Evolutionary conservation across 1,140 invertebrate genomes (phyloP).

Genomic region (Drosophila watanabei): DNA sequence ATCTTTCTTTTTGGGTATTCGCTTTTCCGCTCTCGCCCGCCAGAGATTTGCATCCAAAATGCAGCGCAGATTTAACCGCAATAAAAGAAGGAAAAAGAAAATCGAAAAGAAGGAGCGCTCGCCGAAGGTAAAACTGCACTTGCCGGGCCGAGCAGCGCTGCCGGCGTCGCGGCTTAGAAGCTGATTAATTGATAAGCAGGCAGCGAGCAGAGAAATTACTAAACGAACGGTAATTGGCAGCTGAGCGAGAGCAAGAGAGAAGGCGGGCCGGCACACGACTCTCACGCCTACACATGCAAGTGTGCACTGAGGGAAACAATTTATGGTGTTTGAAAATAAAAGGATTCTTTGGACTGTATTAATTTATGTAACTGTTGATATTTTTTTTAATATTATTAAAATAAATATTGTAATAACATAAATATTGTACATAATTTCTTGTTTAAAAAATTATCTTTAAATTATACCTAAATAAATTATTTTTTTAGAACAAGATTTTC

Average conservation of each 20-base stretch:
- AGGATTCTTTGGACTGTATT: not conserved
- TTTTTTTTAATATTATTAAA: not conserved
- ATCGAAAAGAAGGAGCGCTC: not conserved
- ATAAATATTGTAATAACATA: too few species aligned
- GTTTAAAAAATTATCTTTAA: too few species aligned
- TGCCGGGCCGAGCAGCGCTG: conserved; percentile 16
- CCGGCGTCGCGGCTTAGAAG: conserved; percentile 22
- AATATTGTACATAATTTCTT: not conserved
- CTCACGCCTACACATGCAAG: conserved; percentile 8
- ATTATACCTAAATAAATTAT: not conserved
- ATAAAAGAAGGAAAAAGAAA: not conserved
- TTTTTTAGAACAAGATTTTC: too few species aligned
- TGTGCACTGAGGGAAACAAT: not conserved
- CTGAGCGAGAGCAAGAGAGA: conserved; percentile 11
- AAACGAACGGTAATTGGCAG: conserved; percentile 50
- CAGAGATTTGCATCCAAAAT: conserved; percentile 47
- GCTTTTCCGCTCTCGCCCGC: conserved; percentile 32
- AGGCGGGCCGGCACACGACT: not conserved
- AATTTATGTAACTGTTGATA: not conserved
- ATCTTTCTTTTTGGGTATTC: conserved; percentile 20
- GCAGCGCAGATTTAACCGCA: conserved; percentile 43
- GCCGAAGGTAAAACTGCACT: conserved; percentile 59
- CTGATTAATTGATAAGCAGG: conserved; percentile 67
- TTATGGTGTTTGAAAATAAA: not conserved
- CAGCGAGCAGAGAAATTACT: conserved; percentile 42